Conservation (phyloP, 2,113 vertebrate genomes). For the Sorex fumeus region DNA sequence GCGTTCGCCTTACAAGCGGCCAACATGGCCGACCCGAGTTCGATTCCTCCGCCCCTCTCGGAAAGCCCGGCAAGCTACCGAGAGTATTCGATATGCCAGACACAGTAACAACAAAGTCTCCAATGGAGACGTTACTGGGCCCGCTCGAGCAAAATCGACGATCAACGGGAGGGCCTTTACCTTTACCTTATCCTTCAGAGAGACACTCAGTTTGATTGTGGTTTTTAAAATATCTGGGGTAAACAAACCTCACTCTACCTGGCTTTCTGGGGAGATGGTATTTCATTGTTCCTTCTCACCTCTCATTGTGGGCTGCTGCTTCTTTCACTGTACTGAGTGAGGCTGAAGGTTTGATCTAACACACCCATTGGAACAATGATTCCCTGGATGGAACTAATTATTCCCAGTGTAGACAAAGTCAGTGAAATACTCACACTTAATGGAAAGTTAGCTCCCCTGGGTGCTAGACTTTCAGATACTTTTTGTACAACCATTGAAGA, state of each 20-base stretch:
- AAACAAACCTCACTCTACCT: neutral
- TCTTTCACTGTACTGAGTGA: neutral
- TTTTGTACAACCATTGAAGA: neutral
- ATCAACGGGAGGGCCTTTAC: no score
- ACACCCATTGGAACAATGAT: neutral
- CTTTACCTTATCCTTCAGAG: no score
- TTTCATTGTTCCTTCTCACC: neutral
- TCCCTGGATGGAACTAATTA: neutral
- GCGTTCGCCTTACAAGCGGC: no score
- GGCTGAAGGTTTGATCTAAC: neutral
- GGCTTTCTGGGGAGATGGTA: neutral
- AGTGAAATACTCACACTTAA: slow-evolving; percentile 25
- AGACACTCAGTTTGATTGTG: neutral
- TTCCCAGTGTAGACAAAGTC: neutral
- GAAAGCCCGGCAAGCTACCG: no score
- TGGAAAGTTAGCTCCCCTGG: neutral
- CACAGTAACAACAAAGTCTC: no score
- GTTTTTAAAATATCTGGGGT: neutral
- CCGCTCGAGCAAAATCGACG: no score
- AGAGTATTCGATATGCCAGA: no score
- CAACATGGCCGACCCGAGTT: no score
- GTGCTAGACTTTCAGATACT: neutral
- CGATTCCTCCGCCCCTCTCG: no score
- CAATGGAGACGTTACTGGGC: no score
- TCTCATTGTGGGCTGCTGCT: neutral